phyloP scores from a whole-genome alignment of 1,140 invertebrate species.

The Drosophila cardini region DNA sequence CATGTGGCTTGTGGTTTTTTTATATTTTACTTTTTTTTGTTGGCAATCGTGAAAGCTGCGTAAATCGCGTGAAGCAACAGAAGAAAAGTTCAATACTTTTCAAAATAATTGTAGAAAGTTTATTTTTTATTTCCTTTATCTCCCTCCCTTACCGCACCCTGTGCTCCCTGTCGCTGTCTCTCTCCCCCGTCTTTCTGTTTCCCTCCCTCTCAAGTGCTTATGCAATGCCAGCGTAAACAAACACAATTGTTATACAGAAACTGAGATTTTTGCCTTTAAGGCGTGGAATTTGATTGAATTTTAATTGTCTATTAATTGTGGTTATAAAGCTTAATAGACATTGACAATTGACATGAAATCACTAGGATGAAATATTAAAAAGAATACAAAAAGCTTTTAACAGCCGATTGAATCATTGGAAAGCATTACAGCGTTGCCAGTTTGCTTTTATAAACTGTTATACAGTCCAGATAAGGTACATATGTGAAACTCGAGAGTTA shows the following conservation, averaged over 20 bases:
- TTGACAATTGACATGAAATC: constrained; percentile 32
- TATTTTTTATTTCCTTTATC: constrained; percentile 51
- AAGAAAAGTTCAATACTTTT: constrained; percentile 82
- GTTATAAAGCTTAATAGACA: constrained; percentile 34
- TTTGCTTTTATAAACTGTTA: background rate
- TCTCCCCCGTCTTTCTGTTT: constrained; percentile 13
- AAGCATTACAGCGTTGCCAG: background rate
- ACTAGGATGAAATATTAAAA: constrained; percentile 18
- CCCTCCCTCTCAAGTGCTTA: constrained; percentile 55
- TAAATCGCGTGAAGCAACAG: constrained; percentile 80
- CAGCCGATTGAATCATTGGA: background rate
- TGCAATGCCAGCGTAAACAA: constrained; percentile 54
- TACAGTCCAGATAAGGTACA: background rate
- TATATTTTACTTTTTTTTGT: constrained; percentile 38
- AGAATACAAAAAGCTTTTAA: constrained; percentile 8
- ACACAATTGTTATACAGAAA: constrained; percentile 42
- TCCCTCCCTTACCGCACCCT: background rate
- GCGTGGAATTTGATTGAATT: constrained; percentile 63
- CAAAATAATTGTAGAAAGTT: constrained; percentile 82
- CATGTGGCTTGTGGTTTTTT: constrained; percentile 36
- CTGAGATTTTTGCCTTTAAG: constrained; percentile 37
- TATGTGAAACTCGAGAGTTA: constrained; percentile 9
- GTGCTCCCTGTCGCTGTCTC: background rate
- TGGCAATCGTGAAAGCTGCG: constrained; percentile 75
- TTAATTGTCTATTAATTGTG: constrained; percentile 67